phyloP scores from a whole-genome alignment of 2,797 vertebrate species.

The Microhierax caerulescens region DNA sequence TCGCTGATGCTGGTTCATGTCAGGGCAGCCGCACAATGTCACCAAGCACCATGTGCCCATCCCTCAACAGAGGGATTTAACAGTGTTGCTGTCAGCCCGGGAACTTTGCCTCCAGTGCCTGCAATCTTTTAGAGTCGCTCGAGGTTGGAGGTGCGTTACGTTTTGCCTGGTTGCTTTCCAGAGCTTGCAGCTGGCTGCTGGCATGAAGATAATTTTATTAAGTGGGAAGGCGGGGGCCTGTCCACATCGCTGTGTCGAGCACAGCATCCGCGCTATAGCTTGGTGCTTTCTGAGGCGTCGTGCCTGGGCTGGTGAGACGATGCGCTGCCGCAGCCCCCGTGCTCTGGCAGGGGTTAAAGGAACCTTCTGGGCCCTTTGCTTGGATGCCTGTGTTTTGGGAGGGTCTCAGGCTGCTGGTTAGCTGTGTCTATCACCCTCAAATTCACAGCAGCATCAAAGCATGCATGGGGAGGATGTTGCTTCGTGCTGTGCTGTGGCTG shows the following conservation, averaged over 20 bases:
- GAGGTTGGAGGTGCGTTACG: neutral
- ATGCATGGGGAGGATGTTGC: rapidly evolving
- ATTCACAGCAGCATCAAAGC: neutral
- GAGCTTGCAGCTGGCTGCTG: neutral
- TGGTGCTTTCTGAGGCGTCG: neutral
- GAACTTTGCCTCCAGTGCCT: neutral
- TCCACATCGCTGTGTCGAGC: rapidly evolving
- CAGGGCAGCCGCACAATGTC: rapidly evolving
- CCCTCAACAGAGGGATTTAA: rapidly evolving
- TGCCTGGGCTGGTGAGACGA: neutral
- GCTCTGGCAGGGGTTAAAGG: neutral
- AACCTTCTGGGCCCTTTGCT: neutral
- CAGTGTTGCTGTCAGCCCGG: neutral
- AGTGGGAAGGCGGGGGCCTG: neutral
- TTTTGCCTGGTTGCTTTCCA: neutral
- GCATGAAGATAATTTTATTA: neutral
- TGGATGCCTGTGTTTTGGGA: rapidly evolving
- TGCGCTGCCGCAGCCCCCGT: rapidly evolving
- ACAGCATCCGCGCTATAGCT: neutral
- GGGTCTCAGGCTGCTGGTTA: rapidly evolving
- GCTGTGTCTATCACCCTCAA: rapidly evolving
- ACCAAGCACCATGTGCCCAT: neutral
- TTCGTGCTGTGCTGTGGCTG: neutral
- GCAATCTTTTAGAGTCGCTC: rapidly evolving
- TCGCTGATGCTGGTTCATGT: rapidly evolving